Percentiles rank a stretch among this genome's conserved stretches.
Evolutionary conservation across 2,113 vertebrate genomes (phyloP).

Genomic region (Gopherus flavomarginatus): DNA sequence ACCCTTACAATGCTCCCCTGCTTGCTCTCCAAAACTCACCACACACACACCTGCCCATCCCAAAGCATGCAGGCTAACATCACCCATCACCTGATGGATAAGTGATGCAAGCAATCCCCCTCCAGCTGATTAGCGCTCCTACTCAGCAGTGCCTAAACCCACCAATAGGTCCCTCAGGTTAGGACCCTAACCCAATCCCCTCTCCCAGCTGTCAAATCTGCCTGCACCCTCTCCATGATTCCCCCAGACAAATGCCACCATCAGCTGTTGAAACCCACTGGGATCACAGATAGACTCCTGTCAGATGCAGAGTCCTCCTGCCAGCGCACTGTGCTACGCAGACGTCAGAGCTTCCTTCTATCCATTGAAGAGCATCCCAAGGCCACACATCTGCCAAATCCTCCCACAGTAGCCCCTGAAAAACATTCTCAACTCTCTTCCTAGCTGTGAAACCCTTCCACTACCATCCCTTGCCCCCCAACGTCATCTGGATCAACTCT

Average conservation of each 20-base stretch:
- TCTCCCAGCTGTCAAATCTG: background rate
- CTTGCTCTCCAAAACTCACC: no score
- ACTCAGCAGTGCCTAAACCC: background rate
- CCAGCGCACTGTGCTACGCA: background rate
- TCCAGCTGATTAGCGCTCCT: background rate
- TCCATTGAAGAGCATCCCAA: background rate
- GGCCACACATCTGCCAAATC: background rate
- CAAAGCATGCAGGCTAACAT: background rate
- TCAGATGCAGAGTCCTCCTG: background rate
- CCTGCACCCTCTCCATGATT: background rate
- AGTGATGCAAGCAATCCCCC: background rate
- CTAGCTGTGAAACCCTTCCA: background rate
- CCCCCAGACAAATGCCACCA: background rate
- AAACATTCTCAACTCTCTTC: background rate
- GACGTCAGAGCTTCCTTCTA: background rate
- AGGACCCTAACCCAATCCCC: no score
- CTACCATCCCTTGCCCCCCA: background rate
- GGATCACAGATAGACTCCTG: background rate
- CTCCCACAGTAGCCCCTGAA: background rate
- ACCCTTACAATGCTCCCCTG: background rate
- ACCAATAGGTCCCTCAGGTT: background rate
- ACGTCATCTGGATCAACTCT: background rate
- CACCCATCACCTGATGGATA: background rate
- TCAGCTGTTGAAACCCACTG: background rate
- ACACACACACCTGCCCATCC: background rate